Conservation (phyloP, 2,113 vertebrate species). For the Spermophilus dauricus region DNA sequence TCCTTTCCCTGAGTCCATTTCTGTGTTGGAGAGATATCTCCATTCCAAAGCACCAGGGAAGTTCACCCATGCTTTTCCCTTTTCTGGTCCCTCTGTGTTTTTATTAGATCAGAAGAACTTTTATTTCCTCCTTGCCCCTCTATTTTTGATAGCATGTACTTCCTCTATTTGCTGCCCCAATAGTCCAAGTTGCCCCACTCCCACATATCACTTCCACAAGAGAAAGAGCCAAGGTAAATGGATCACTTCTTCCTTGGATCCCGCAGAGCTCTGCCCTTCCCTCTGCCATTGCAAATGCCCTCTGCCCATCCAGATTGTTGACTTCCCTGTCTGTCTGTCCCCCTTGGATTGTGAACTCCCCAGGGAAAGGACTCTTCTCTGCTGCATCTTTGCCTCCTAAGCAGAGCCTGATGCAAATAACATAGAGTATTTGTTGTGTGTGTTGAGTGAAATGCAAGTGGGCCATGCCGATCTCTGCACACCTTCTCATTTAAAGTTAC, state of each 20-base stretch:
- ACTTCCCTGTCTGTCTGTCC: not conserved
- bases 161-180: slow-evolving; percentile 81
- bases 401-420: not conserved
- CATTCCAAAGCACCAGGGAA: not conserved
- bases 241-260: slow-evolving; percentile 76
- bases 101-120: slow-evolving; percentile 70
- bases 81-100: slow-evolving; percentile 12
- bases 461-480: not conserved
- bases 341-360: not conserved
- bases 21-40: not conserved
- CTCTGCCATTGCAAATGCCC: not conserved
- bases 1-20: not conserved
- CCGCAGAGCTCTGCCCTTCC: slow-evolving; percentile 5
- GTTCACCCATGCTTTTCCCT: not conserved
- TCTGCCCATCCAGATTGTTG: not conserved
- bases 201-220: slow-evolving; percentile 77
- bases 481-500: slow-evolving; percentile 6
- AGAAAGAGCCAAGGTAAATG: slow-evolving; percentile 78
- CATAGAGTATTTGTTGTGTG: accelerated
- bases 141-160: slow-evolving; percentile 82
- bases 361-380: not conserved
- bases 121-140: slow-evolving; percentile 80
- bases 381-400: not conserved
- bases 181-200: slow-evolving; percentile 56
- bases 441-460: not conserved